Base-by-base conservation (phyloP, 2,888 invertebrate species). In the Epistrophe grossulariae region DNA sequence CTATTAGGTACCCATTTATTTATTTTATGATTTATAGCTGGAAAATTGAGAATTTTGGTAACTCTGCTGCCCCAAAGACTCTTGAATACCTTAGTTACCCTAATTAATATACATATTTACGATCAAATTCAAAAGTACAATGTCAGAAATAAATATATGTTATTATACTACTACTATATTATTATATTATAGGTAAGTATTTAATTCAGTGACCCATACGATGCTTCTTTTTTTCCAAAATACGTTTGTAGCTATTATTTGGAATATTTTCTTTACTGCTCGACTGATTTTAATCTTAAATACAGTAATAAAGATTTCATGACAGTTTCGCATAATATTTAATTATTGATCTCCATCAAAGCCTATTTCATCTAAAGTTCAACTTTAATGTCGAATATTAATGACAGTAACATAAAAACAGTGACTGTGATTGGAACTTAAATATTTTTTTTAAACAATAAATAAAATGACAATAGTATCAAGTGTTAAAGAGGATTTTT, bases 381-480 rank as follows among this genome's bases (percentile, higher is more conserved):
- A 28, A 43, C 0, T 62, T 40, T 4, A 35, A 13, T 35, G 15
- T 15, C 24, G 1, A 62, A 43, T 15, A 24, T 62, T 43, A 4
- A 62, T 28, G 43, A n/a, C 28, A 62, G 62, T 62, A 24, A 15
- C n/a, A 24, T 28, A 10, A 62, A 62, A 43, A 28, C n/a, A 9
- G 13, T 43, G 9, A 43, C 0, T n/a, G 5, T 28, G 40, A 24
- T 60, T 15, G 15, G 19, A 60, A 15, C 19, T 24, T 3, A 19
- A 38, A 40, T 38, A 60, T 15, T 24, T 7, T 2, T 38, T 19
- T 40, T 6, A 11, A 17, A 55, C 3, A 19, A 59, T 11, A 0
- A 43, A 64, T 45, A 28, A 43, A 64, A 83, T 83, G 82, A 15
- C 11, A 48, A 45, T n/a, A 31, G 11, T n/a, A 9, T 38, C n/a